Percentiles rank a stretch among this genome's conserved stretches.
Evolutionary conservation across 2,113 vertebrate species (phyloP).

Genomic region (Pogonocichla stellata): DNA sequence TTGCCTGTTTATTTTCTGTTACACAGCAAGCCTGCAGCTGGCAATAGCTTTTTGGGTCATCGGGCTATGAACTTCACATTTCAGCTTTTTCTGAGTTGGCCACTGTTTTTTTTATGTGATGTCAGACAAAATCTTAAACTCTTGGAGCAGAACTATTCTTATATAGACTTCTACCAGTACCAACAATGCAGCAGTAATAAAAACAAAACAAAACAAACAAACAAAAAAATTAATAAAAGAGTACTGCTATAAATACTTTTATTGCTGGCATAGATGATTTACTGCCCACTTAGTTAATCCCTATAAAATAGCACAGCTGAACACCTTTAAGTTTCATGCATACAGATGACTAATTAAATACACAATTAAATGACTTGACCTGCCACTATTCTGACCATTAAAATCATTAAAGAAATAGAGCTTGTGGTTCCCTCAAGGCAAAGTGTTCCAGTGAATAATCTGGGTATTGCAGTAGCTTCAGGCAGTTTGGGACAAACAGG

Average conservation of each 20-base stretch:
- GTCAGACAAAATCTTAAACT: slow-evolving; percentile 44
- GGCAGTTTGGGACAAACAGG: not conserved
- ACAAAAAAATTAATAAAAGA: not conserved
- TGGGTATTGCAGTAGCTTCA: not conserved
- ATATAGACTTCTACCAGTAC: slow-evolving; percentile 49
- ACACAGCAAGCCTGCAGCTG: slow-evolving; percentile 53
- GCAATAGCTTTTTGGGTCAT: slow-evolving; percentile 26
- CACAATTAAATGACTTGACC: slow-evolving; percentile 76
- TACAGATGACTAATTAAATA: slow-evolving; percentile 82
- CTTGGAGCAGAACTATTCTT: slow-evolving; percentile 38
- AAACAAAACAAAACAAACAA: not conserved
- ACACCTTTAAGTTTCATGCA: slow-evolving; percentile 78
- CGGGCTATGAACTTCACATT: slow-evolving; percentile 49
- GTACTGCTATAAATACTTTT: slow-evolving; percentile 72
- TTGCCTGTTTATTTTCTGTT: slow-evolving; percentile 61
- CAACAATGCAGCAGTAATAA: slow-evolving; percentile 58
- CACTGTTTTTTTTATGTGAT: not conserved
- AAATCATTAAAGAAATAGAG: slow-evolving; percentile 73
- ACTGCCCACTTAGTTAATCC: slow-evolving; percentile 72
- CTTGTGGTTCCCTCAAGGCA: slow-evolving; percentile 65
- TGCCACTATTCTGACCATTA: slow-evolving; percentile 72
- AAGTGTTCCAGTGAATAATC: slow-evolving; percentile 62
- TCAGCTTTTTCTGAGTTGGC: slow-evolving; percentile 31
- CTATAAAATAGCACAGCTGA: slow-evolving; percentile 79
- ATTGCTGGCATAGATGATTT: slow-evolving; percentile 73